These are phyloP conservation scores for Galleria mellonella DNA, from an alignment of 1,140 invertebrate species.

Conservation along the genomic window DNA sequence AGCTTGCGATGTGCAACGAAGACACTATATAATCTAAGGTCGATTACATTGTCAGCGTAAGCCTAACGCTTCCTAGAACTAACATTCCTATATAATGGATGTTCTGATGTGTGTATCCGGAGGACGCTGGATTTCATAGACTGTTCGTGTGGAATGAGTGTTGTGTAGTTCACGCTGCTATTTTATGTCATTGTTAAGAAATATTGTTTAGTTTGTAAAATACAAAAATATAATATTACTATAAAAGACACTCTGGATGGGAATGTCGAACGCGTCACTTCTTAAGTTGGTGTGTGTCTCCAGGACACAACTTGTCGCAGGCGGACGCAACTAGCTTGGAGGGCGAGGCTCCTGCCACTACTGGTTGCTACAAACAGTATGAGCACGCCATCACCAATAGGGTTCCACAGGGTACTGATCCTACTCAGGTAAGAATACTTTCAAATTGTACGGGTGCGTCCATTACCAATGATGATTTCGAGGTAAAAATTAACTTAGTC, in stretches of 20 bases:
- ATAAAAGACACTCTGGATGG: conserved; percentile 20
- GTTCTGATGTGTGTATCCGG: conserved; percentile 68
- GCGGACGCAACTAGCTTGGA: conserved; percentile 90
- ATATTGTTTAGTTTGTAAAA: conserved; percentile 34
- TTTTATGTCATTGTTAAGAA: conserved; percentile 44
- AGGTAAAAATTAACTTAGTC: background rate
- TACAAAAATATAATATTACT: conserved; percentile 20
- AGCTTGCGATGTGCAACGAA: conserved; percentile 70
- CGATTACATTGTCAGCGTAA: conserved; percentile 70
- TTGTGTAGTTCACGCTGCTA: conserved; percentile 64
- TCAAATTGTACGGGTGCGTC: conserved; percentile 17
- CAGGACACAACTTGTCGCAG: conserved; percentile 93
- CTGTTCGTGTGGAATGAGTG: conserved; percentile 67
- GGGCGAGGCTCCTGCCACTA: conserved; percentile 83
- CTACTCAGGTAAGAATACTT: conserved; percentile 73
- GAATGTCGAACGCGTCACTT: conserved; percentile 45
- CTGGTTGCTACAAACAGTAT: conserved; percentile 90
- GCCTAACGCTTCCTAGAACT: conserved; percentile 70
- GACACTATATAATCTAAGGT: conserved; percentile 70
- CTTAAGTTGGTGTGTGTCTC: conserved; percentile 70
- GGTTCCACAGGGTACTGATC: conserved; percentile 78
- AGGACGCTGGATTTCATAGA: conserved; percentile 64
- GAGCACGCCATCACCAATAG: conserved; percentile 83
- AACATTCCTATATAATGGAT: conserved; percentile 54
- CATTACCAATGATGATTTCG: background rate